Conservation (phyloP, 2,888 invertebrate genomes). For the Diarsia rubi region DNA sequence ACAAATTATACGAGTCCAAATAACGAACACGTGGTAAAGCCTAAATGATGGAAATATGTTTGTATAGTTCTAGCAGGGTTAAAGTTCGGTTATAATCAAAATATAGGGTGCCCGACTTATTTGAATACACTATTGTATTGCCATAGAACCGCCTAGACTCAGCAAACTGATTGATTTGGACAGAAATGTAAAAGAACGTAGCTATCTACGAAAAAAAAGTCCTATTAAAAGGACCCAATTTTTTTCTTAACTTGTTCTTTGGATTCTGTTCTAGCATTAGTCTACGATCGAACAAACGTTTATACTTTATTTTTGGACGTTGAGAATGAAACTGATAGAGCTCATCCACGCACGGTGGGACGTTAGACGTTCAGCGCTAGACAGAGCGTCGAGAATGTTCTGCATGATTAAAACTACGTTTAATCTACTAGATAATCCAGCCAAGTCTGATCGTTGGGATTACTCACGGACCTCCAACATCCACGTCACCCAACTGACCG, state of each 20-base stretch:
- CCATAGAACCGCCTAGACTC: background rate
- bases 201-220: background rate
- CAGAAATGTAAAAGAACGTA: background rate
- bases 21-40: constrained; percentile 5
- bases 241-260: background rate
- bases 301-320: background rate
- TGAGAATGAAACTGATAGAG: background rate
- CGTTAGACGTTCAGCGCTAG: background rate
- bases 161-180: background rate
- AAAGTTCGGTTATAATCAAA: constrained; percentile 6
- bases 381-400: background rate
- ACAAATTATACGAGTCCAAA: constrained; percentile 69
- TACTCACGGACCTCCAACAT: constrained; percentile 8
- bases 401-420: background rate
- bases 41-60: constrained; percentile 8
- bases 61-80: background rate
- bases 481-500: constrained; percentile 44
- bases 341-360: background rate
- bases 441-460: background rate
- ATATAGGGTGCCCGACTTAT: background rate
- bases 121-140: background rate
- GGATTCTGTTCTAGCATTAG: background rate
- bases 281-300: background rate
- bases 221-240: background rate
- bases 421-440: constrained; percentile 26